Base-by-base conservation (phyloP, 2,113 vertebrate genomes). In the Syngnathoides biaculeatus region DNA sequence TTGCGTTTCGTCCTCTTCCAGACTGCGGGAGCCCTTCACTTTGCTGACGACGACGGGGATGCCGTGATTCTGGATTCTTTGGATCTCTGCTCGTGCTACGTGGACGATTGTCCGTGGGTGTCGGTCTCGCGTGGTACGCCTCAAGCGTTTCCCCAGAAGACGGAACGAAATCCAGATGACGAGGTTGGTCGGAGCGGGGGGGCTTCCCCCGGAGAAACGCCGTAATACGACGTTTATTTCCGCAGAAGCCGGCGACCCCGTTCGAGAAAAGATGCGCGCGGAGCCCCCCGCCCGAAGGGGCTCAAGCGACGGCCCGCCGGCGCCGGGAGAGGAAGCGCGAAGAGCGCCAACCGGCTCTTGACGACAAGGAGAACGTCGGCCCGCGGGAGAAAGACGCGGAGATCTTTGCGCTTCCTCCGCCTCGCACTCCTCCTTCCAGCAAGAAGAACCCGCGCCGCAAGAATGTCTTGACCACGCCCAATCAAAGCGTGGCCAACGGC, bases 351-450 rank as follows among this genome's bases (percentile, higher is more conserved):
- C 64, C 83, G 72, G 83, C 84, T 66, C 69, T 24, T 39, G 87
- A 93, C 82, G 92, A 95, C 89, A 94, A 96, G 89, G 94, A 96
- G 72, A 95, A 97, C 68, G 30, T 88, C 4, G 58, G 79, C 7
- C 80, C 57, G 74, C 74, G 65, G 2, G 71, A 69, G 38, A 90
- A 85, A 73, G 88, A 86, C 11, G 83, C 88, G 15, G 84, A 90
- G 0, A 57, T 80, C 2, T 94, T 95, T 83, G 81, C 63, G 0
- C 74, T 94, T 80, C 93, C 94, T 65, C 83, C 90, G 65, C 92
- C 92, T 13, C 90, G 87, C 71, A 95, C 90, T 24, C 91, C 93
- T 4, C 82, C 12, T 8, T 75, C 79, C 76, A 79, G 38, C 45
- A 91, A 73, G 39, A 94, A 91, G 85, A 90, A 27, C 24, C 50